These are phyloP conservation scores for Philaenus spumarius DNA, from an alignment of 1,140 invertebrate genomes.

Conservation along the genomic window DNA sequence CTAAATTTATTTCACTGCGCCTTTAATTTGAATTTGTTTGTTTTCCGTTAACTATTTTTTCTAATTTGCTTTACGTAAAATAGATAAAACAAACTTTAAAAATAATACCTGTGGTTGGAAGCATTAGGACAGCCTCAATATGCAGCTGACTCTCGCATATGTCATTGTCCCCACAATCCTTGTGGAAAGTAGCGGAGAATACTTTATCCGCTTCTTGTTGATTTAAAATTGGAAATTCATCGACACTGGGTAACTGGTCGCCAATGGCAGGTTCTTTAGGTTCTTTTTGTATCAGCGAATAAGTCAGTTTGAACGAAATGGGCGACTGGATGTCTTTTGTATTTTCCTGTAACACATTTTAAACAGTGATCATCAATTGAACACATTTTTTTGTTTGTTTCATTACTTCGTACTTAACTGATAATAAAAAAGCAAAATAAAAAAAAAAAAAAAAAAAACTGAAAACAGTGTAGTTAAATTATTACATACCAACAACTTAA, in stretches of 20 bases:
- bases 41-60: too few relatives aligned
- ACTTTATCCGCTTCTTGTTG: conserved; percentile 72
- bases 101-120: conserved; percentile 42
- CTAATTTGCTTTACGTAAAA: too few relatives aligned
- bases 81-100: too few relatives aligned
- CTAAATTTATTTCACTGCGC: too few relatives aligned
- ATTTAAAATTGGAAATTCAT: conserved; percentile 80
- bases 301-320: conserved; percentile 78
- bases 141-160: conserved; percentile 81
- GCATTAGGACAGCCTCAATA: conserved; percentile 55
- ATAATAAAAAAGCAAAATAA: too few relatives aligned
- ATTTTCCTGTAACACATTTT: conserved; percentile 59
- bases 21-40: too few relatives aligned
- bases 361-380: too few relatives aligned
- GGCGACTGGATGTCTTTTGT: conserved; percentile 78
- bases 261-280: conserved; percentile 49
- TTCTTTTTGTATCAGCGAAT: conserved; percentile 65
- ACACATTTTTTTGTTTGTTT: too few relatives aligned
- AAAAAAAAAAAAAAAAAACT: too few relatives aligned
- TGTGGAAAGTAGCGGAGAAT: conserved; percentile 83
- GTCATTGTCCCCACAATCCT: conserved; percentile 87
- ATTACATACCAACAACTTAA: too few relatives aligned
- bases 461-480: too few relatives aligned
- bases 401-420: too few relatives aligned
- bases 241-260: conserved; percentile 57